Base-by-base conservation (phyloP, 1,140 invertebrate species). In the Lepidostoma basale region DNA sequence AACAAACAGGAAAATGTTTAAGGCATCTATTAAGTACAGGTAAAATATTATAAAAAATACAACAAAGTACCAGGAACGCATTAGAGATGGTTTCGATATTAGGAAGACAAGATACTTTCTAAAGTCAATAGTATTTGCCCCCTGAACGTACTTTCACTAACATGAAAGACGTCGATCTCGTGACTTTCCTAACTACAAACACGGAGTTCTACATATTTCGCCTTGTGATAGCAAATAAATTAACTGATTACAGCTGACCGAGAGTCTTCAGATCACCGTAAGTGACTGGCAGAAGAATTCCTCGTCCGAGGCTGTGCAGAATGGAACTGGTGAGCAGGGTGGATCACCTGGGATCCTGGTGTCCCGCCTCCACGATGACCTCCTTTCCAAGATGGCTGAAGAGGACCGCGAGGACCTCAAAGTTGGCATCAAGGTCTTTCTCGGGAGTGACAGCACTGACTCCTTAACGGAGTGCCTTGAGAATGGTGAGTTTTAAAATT, bases 251-350 rank as follows among this genome's bases (percentile, higher is more conserved):
- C 77, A 92, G 91, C 74, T 93, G 45, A 84, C 86, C 54, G 89
- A 92, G 76, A 88, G 89, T 67, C 82, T 93, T n/a, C 89, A 88
- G 75, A 84, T 88, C 14, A 86, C 88, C 1, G 73, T 88, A 22
- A 83, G 82, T 42, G 84, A 87, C 75, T 85, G 83, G 77, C 62
- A 74, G 22, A 74, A 76, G 3, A 65, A 54, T 12, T 28, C 36
- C 63, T 75, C 76, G 10, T 77, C 75, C 0, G 71, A 40, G 8
- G 52, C 65, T 16, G 26, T 16, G 44, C 9, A 3, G 12, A 63
- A 3, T 64, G 64, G 1, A 71, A 71, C 5, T 62, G 1, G 73
- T 71, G 10, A 63, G 67, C 23, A 77, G 83, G 44, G 75, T 3
- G 16, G 6, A 2, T 1, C 8, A 3, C 6, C 80, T 28, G 74